A percentile compares a stretch with the other conserved stretches of the same genome.
phyloP scores from a whole-genome alignment of 1,140 invertebrate genomes.

The Drosophila kepulauana region DNA sequence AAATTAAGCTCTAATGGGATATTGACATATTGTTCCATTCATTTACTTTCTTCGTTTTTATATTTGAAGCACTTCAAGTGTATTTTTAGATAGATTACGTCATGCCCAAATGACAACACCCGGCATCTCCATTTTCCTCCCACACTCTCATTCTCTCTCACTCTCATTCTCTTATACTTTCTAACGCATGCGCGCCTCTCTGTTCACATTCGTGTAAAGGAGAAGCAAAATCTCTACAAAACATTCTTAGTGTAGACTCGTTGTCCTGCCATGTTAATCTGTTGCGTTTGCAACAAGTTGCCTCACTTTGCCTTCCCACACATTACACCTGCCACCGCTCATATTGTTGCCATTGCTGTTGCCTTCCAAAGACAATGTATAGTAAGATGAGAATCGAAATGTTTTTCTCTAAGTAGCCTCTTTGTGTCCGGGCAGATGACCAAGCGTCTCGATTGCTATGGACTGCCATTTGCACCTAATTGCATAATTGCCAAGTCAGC shows the following conservation, averaged over 20 bases:
- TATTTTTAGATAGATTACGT: constrained; percentile 62
- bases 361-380: not conserved
- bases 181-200: constrained; percentile 53
- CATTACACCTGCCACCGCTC: constrained; percentile 4
- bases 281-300: constrained; percentile 73
- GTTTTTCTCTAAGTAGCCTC: constrained; percentile 16
- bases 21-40: not conserved
- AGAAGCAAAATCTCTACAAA: constrained; percentile 49
- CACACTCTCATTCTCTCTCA: not conserved
- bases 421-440: constrained; percentile 13
- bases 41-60: not conserved
- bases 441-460: constrained; percentile 18
- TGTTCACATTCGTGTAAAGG: constrained; percentile 1
- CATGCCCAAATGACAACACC: constrained; percentile 64
- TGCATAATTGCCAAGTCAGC: constrained; percentile 73
- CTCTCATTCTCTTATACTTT: not conserved
- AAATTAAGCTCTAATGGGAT: not conserved
- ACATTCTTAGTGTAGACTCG: constrained; percentile 13
- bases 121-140: constrained; percentile 38
- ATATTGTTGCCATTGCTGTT: not conserved
- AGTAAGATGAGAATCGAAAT: not conserved
- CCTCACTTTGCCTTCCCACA: constrained; percentile 14
- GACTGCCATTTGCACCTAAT: constrained; percentile 59
- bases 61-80: not conserved
- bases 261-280: not conserved